These are phyloP conservation scores for Drosophila formosana DNA, from an alignment of 2,888 invertebrate species.

Conservation along the genomic window DNA sequence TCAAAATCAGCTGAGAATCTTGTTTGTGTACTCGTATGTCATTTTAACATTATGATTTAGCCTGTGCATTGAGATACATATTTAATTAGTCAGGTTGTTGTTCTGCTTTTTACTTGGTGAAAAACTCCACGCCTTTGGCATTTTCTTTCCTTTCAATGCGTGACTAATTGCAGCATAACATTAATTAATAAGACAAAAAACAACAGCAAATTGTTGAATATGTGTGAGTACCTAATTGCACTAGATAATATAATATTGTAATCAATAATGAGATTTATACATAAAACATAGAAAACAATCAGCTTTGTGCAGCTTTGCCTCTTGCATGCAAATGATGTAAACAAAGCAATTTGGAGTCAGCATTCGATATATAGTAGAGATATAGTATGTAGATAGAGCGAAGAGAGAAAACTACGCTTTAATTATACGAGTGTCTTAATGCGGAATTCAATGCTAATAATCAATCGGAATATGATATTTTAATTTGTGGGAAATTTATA, in stretches of 20 bases:
- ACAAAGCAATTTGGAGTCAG: neutral
- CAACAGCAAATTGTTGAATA: constrained; percentile 11
- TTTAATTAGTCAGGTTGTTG: constrained; percentile 17
- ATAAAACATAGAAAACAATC: constrained; percentile 23
- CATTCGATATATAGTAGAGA: neutral
- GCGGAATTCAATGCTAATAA: constrained; percentile 57
- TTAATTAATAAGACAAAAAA: constrained; percentile 5
- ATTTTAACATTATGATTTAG: constrained; percentile 32
- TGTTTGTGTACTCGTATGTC: constrained; percentile 27
- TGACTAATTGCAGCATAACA: constrained; percentile 39
- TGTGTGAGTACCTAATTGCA: constrained; percentile 22
- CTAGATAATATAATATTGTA: too few species aligned
- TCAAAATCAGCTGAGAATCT: neutral
- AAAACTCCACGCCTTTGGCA: constrained; percentile 36
- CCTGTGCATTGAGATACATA: neutral
- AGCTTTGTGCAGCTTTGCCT: constrained; percentile 11
- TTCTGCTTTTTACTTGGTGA: constrained; percentile 8
- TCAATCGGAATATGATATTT: constrained; percentile 17
- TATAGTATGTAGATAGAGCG: neutral
- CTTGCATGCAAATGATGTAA: constrained; percentile 42
- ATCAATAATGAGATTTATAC: constrained; percentile 18
- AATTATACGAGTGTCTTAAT: neutral
- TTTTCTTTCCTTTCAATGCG: constrained; percentile 28
- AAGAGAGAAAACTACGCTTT: neutral
- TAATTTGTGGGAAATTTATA: constrained; percentile 45